Evolutionary conservation across 2,113 vertebrate species (phyloP), one percentile per base, ranked within the genome.

Genomic region (Diphyllodes magnificus): DNA sequence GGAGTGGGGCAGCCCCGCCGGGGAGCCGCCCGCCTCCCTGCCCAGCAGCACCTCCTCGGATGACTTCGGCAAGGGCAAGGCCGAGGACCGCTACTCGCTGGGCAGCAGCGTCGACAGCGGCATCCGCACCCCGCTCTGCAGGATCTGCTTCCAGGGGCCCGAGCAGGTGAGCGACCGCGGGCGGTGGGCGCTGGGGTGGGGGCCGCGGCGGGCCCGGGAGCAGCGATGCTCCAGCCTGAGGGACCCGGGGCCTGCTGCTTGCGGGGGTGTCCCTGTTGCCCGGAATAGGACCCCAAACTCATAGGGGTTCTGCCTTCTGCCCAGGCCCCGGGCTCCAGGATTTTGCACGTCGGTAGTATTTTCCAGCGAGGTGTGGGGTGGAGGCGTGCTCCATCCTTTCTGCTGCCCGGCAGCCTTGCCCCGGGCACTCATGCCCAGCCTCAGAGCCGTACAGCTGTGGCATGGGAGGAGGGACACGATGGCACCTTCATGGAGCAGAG

Each of bases 121-220:
- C 78, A 98, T 99, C 98, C 98, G 98, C 97, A 99, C 99, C 35
- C 99, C 99, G 3, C 98, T 99, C 96, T 99, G 99, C 97, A 99
- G 99, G 97, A 99, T 99, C 98, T 99, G 99, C 97, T 99, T 99
- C 98, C 99, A 99, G 96, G 99, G 99, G 59, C 99, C 99, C 6
- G 99, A 99, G 93, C 98, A 99, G 98, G 99, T 99, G 98, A 98
- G 99, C 96, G 40, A 2, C 42, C 24, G 40, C 57, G 49, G 80
- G 73, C 21, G 60, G n/a, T 1, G 45, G 23, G 68, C 11, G 40
- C 8, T 1, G 79, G 28, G 56, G 37, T 5, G 28, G 40, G 39
- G 33, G n/a, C 59, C n/a, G 28, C 40, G 7, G 7, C 60, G 82
- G 75, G 42, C 39, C 15, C 53, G 61, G 10, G 17, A 69, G 35